Evolutionary conservation across 2,888 invertebrate species (phyloP).

Genomic region (Fabriciana adippe): DNA sequence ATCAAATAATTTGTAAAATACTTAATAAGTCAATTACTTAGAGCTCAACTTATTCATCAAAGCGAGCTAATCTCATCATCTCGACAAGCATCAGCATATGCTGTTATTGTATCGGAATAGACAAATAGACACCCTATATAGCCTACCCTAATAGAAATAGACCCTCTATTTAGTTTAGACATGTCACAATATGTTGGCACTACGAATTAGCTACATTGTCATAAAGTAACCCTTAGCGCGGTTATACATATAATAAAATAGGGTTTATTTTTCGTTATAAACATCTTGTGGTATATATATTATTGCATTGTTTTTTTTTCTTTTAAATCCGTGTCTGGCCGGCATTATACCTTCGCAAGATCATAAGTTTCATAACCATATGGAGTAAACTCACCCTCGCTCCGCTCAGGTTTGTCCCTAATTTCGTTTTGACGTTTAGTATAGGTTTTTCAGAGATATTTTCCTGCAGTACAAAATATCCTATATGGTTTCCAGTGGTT

Average conservation of each 20-base stretch:
- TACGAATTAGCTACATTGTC: slow-evolving; percentile 32
- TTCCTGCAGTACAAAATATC: too few relatives aligned
- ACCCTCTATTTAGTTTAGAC: slow-evolving; percentile 45
- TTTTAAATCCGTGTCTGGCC: too few relatives aligned
- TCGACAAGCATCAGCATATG: slow-evolving; percentile 33
- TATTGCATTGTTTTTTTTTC: too few relatives aligned
- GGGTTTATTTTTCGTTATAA: neutral
- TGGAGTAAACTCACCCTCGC: too few relatives aligned
- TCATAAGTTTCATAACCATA: too few relatives aligned
- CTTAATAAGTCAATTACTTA: slow-evolving; percentile 11
- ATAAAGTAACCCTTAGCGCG: slow-evolving; percentile 4
- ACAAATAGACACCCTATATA: slow-evolving; percentile 38
- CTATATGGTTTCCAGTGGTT: too few relatives aligned
- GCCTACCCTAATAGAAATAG: slow-evolving; percentile 42
- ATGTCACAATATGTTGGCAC: slow-evolving; percentile 43
- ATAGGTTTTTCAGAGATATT: too few relatives aligned
- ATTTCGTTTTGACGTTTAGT: too few relatives aligned
- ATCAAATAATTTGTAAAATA: too few relatives aligned
- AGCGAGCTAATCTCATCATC: slow-evolving; percentile 31
- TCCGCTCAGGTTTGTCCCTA: too few relatives aligned
- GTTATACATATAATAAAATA: slow-evolving; percentile 4
- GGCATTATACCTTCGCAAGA: too few relatives aligned
- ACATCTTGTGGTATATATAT: neutral
- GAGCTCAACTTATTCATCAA: slow-evolving; percentile 20
- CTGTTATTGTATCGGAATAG: slow-evolving; percentile 27